A percentile compares a stretch with the other conserved stretches of the same genome.
Conservation (phyloP, 1,140 invertebrate genomes). For the Archivesica marissinica region DNA sequence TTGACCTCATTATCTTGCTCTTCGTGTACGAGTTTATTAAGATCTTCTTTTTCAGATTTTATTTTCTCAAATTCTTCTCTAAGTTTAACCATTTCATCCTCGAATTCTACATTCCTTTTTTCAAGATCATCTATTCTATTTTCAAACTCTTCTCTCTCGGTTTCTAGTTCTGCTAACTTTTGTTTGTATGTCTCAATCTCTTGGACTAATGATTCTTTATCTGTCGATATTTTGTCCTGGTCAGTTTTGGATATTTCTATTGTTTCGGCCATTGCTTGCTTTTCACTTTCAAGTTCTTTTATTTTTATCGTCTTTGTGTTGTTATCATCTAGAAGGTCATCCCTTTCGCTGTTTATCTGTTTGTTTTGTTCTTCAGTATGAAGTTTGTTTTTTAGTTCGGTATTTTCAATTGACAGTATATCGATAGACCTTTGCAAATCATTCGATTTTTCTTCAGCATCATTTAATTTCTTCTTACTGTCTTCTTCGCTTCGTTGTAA, state of each 20-base stretch:
- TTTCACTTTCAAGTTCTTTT: constrained; percentile 15
- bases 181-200: constrained; percentile 33
- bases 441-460: neutral
- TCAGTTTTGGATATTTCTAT: constrained; percentile 22
- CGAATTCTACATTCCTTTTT: constrained; percentile 46
- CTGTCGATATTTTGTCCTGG: neutral
- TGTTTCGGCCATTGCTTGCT: neutral
- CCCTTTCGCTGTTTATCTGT: constrained; percentile 41
- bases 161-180: constrained; percentile 30
- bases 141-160: constrained; percentile 50
- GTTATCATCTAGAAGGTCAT: constrained; percentile 17
- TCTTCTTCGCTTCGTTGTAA: neutral
- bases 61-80: constrained; percentile 28
- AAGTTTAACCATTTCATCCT: constrained; percentile 43
- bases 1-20: constrained; percentile 21
- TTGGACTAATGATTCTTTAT: neutral
- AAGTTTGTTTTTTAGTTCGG: constrained; percentile 39
- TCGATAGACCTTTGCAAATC: constrained; percentile 2
- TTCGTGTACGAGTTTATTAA: neutral
- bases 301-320: neutral
- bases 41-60: constrained; percentile 38
- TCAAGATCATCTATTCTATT: constrained; percentile 41
- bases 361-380: constrained; percentile 51
- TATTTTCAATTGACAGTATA: constrained; percentile 33
- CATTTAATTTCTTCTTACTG: neutral